These are phyloP conservation scores for Blennius ocellaris DNA, from an alignment of 2,113 vertebrate species.

Conservation along the genomic window DNA sequence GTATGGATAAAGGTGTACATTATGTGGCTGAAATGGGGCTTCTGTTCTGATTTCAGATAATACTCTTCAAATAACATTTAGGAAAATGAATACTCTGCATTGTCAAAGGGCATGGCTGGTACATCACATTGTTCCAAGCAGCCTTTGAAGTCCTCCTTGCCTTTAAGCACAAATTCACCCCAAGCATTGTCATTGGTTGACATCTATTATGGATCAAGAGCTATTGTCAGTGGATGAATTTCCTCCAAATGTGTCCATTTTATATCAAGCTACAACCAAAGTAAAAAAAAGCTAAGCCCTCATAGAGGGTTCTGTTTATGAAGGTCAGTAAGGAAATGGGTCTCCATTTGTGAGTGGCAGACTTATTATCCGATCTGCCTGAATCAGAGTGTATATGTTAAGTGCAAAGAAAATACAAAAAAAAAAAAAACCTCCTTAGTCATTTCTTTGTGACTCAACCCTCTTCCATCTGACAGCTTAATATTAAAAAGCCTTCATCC, in stretches of 20 bases:
- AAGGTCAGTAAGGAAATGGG: slow-evolving; percentile 52
- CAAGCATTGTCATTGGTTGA: slow-evolving; percentile 3
- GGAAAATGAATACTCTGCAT: background rate
- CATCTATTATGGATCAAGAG: slow-evolving; percentile 45
- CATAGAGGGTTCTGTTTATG: slow-evolving; percentile 13
- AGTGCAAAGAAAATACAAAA: background rate
- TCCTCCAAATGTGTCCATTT: slow-evolving; percentile 18
- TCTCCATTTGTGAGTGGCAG: slow-evolving; percentile 44
- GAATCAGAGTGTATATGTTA: slow-evolving; percentile 18
- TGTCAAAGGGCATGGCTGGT: background rate
- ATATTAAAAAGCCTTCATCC: slow-evolving; percentile 71
- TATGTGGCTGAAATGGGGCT: background rate
- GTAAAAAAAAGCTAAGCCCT: slow-evolving; percentile 29
- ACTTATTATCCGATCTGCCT: slow-evolving; percentile 9
- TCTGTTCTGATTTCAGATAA: background rate
- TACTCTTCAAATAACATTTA: background rate
- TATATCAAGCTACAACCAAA: slow-evolving; percentile 30
- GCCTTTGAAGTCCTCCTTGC: background rate
- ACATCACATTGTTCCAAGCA: background rate
- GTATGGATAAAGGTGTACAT: background rate
- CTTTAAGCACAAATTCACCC: slow-evolving; percentile 18
- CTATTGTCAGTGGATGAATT: slow-evolving; percentile 14
- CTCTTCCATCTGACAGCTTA: slow-evolving; percentile 59
- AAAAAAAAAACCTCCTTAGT: slow-evolving; percentile 54
- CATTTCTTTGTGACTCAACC: slow-evolving; percentile 60